Evolutionary conservation across 2,888 invertebrate genomes (phyloP).

Genomic region (Elysia crispata): DNA sequence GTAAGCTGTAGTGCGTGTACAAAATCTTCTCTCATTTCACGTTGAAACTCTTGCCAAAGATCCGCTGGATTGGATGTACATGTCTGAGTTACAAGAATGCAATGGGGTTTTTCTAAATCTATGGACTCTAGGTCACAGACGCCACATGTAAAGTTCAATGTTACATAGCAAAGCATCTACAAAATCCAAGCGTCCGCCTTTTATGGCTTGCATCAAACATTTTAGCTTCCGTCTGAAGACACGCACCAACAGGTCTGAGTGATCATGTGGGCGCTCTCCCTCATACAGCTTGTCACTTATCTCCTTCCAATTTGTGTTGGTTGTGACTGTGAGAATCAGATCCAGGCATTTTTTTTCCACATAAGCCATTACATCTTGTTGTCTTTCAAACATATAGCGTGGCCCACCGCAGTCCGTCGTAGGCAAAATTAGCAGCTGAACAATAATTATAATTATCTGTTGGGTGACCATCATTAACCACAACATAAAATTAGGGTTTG

Average conservation of each 20-base stretch:
- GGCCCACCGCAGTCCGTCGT: constrained; percentile 69
- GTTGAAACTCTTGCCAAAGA: no score
- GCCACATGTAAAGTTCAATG: not conserved
- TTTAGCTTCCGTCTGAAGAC: no score
- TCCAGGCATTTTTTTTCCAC: constrained; percentile 76
- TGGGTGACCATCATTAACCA: constrained; percentile 53
- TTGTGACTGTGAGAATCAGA: constrained; percentile 70
- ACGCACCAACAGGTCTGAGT: not conserved
- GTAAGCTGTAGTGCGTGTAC: no score
- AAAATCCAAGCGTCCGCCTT: not conserved
- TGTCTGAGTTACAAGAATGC: not conserved
- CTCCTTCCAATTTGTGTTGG: constrained; percentile 54
- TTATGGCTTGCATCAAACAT: not conserved
- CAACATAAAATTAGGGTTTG: constrained; percentile 60
- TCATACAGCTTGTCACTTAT: constrained; percentile 31
- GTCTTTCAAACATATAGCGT: constrained; percentile 73
- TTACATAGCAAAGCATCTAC: not conserved
- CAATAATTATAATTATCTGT: constrained; percentile 51
- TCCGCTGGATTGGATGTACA: no score
- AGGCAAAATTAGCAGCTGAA: constrained; percentile 63
- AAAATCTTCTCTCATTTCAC: no score
- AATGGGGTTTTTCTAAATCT: not conserved
- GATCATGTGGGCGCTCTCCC: constrained; percentile 11
- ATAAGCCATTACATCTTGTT: constrained; percentile 77
- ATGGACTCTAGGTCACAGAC: not conserved